These are phyloP conservation scores for Dipodomys ordii DNA, from an alignment of 2,113 vertebrate species.

Conservation along the genomic window DNA sequence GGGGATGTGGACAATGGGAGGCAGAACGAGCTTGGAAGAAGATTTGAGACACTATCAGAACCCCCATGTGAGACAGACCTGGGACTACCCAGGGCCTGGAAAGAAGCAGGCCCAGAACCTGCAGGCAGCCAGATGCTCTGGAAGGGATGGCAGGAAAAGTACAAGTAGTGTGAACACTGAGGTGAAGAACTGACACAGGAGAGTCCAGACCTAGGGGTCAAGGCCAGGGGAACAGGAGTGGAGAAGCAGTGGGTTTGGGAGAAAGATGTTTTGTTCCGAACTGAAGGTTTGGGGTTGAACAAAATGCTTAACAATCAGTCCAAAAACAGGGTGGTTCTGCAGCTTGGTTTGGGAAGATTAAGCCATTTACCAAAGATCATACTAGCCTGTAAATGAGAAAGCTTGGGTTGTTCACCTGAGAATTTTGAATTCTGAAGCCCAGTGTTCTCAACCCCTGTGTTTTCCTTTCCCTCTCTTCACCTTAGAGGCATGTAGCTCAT, in stretches of 20 bases:
- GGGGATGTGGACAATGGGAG: neutral
- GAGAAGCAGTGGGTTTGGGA: neutral
- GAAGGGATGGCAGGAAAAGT: neutral
- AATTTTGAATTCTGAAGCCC: neutral
- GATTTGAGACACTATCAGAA: neutral
- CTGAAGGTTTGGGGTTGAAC: neutral
- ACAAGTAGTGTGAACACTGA: neutral
- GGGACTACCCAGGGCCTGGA: neutral
- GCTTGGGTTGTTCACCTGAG: neutral
- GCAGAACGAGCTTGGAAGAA: neutral
- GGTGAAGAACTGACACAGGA: neutral
- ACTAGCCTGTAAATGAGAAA: neutral
- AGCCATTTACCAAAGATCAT: slow-evolving; percentile 16
- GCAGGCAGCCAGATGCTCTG: neutral
- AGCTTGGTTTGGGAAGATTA: neutral
- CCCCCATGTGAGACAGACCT: neutral
- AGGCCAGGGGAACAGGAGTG: neutral
- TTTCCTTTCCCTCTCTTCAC: neutral
- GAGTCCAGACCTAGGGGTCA: neutral
- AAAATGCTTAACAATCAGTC: slow-evolving; percentile 22
- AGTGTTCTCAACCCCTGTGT: neutral
- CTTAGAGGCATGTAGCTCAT: neutral
- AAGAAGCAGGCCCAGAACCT: neutral
- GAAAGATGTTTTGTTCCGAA: neutral
- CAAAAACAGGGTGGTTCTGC: neutral